Evolutionary conservation across 2,888 invertebrate species (phyloP), one percentile per base, ranked within the genome.

Genomic region (Tetranychus truncatus): DNA sequence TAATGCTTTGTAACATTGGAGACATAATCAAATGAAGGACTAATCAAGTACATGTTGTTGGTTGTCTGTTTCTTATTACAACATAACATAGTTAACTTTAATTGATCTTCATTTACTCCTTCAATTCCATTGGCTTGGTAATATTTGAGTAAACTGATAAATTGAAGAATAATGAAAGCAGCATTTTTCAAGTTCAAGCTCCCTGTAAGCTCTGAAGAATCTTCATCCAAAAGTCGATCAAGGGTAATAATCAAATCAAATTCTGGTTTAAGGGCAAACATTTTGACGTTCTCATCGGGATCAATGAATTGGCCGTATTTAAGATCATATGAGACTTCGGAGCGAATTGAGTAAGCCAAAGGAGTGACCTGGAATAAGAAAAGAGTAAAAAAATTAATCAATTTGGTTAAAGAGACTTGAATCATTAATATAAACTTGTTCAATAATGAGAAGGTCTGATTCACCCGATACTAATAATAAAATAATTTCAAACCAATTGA

Each of bases 71-170:
- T 46, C 34, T 15, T 18, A 34, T n/a, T 34, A 44, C n/a, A 72
- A 45, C 44, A 34, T n/a, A 72, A 20, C 20, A 72, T 8, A n/a
- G 45, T 45, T 20, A 72, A 20, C 9, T 72, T 20, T 34, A 72
- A 72, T 72, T 72, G 34, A 15, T 72, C 45, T 15, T 72, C 72
- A 8, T 44, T 45, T 1, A 72, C 9, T 45, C 34, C 72, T 15
- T 72, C 72, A n/a, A 72, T 45, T 15, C 72, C 72, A 72, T 72
- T 72, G 44, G 72, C 44, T 34, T 72, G 72, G 1, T 72, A 72
- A n/a, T 72, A n/a, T 72, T 46, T 45, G 24, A 72, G 45, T 34
- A 72, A 45, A 45, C 24, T 15, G 45, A 72, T 72, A 15, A 44
- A 9, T 46, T 72, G 72, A 5, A 72, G 18, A 20, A 72, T 72